Percentiles rank a stretch among this genome's conserved stretches.
phyloP scores from a whole-genome alignment of 2,797 vertebrate genomes.

The Calcarius lapponicus region DNA sequence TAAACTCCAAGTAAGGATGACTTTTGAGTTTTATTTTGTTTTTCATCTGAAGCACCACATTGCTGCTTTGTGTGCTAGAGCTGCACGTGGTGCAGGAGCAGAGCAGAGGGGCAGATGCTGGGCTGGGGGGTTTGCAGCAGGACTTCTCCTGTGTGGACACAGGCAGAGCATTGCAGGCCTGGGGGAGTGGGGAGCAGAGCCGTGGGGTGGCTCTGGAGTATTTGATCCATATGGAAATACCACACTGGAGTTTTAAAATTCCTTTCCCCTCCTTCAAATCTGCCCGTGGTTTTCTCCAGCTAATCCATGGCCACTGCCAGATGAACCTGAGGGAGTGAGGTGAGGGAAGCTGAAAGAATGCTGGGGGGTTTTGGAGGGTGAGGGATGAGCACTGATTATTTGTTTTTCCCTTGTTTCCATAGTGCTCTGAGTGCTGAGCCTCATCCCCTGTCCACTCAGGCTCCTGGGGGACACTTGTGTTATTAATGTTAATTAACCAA shows the following conservation, averaged over 20 bases:
- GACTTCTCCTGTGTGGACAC: background rate
- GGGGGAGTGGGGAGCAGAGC: background rate
- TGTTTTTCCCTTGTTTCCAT: background rate
- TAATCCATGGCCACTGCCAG: background rate
- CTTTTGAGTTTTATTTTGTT: background rate
- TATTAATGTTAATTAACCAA: conserved; percentile 15
- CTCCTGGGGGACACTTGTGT: background rate
- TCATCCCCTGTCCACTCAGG: background rate
- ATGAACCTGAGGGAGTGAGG: background rate
- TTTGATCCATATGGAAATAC: conserved; percentile 44
- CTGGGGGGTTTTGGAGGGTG: background rate
- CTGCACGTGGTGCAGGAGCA: background rate
- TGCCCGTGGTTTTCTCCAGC: background rate
- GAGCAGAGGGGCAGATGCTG: background rate
- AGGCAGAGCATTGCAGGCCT: background rate
- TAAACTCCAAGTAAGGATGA: background rate
- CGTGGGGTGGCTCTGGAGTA: background rate
- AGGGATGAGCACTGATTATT: background rate
- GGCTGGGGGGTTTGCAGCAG: background rate
- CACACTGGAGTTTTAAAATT: conserved; percentile 19
- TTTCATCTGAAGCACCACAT: background rate
- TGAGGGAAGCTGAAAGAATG: background rate
- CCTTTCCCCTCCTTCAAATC: background rate
- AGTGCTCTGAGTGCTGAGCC: background rate
- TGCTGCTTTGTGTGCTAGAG: background rate